Conservation (phyloP, 2,113 vertebrate genomes). For the Arenaria interpres region DNA sequence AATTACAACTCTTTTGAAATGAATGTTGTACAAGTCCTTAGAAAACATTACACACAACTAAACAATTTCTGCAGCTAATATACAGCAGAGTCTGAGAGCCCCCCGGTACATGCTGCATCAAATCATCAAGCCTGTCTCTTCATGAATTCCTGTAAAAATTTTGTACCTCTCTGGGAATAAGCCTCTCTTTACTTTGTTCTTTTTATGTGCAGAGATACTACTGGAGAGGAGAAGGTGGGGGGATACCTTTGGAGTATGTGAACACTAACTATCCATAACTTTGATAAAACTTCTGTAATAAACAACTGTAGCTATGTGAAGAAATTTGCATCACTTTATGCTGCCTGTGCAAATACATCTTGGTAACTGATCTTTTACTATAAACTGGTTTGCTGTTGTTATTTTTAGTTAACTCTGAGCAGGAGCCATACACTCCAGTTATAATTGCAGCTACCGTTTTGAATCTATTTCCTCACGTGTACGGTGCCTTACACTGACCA, state of each 20-base stretch:
- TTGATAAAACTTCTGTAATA: neutral
- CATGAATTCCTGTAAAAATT: neutral
- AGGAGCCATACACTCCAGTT: neutral
- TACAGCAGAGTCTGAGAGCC: neutral
- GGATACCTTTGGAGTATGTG: neutral
- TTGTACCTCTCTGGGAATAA: neutral
- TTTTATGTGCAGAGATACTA: neutral
- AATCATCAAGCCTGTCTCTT: neutral
- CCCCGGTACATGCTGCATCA: neutral
- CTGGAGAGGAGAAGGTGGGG: neutral
- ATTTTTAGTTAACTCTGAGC: neutral
- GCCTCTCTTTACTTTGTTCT: neutral
- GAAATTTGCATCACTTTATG: neutral
- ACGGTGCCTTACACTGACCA: neutral
- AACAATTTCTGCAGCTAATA: constrained; percentile 10
- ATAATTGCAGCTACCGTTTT: neutral
- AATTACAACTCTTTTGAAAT: constrained; percentile 38
- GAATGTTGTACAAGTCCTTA: neutral
- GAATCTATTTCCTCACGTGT: neutral
- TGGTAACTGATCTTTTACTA: neutral
- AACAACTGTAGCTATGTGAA: neutral
- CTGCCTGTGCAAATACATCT: neutral
- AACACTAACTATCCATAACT: neutral
- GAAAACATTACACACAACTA: neutral
- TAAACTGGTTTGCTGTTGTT: neutral